A percentile compares a stretch with the other conserved stretches of the same genome.
These are phyloP conservation scores for Chymomyza amoena DNA, from an alignment of 2,888 invertebrate genomes.

Conservation along the genomic window DNA sequence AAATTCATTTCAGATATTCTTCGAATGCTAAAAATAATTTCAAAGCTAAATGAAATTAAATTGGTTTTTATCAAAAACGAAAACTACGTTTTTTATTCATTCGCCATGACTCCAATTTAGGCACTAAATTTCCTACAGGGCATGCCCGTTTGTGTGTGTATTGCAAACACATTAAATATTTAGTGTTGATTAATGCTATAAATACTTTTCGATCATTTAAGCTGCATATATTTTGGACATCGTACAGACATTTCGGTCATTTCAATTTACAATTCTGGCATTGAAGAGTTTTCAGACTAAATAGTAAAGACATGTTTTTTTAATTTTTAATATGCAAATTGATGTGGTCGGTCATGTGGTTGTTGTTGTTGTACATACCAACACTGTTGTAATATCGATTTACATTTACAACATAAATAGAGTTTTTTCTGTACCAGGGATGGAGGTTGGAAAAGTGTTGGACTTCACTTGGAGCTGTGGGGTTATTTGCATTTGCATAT, in stretches of 20 bases:
- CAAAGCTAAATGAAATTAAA: no score
- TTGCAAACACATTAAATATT: not conserved
- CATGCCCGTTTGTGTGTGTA: not conserved
- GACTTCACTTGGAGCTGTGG: no score
- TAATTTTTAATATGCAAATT: not conserved
- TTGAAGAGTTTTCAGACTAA: not conserved
- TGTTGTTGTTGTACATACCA: not conserved
- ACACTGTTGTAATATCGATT: not conserved
- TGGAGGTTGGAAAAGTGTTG: not conserved
- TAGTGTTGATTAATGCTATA: slow-evolving; percentile 3
- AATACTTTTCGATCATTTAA: not conserved
- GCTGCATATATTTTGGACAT: not conserved
- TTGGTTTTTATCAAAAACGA: no score
- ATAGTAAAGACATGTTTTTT: not conserved
- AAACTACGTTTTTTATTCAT: no score
- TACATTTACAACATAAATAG: not conserved
- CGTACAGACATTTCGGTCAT: not conserved
- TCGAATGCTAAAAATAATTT: no score
- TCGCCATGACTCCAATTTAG: no score
- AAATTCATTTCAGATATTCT: no score
- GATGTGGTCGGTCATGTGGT: not conserved
- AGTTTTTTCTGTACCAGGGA: no score
- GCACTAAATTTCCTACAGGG: not conserved
- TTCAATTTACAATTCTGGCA: slow-evolving; percentile 2
- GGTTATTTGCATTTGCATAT: not conserved